Evolutionary conservation across 2,888 invertebrate genomes (phyloP).

Genomic region (Clanis bilineata): DNA sequence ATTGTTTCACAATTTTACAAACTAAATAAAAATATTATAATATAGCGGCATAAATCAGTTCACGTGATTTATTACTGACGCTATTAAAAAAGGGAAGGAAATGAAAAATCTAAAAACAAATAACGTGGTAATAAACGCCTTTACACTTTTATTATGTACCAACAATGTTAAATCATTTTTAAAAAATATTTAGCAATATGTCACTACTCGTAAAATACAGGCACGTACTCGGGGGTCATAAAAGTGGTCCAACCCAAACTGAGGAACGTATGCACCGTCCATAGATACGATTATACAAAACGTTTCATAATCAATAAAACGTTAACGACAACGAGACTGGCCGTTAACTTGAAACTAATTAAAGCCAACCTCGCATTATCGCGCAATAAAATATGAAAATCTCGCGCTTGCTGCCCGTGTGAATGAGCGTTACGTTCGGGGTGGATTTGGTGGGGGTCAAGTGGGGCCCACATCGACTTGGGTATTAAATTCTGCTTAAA

Average conservation of each 20-base stretch:
- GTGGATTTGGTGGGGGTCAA: background rate
- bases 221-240: background rate
- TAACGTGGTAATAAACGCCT: background rate
- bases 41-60: too few species aligned
- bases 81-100: background rate
- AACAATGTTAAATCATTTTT: background rate
- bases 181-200: background rate
- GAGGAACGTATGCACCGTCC: background rate
- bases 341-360: constrained; percentile 56
- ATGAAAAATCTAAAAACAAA: background rate
- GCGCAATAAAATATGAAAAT: constrained; percentile 56
- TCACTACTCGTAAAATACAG: constrained; percentile 5
- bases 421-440: constrained; percentile 17
- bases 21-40: too few species aligned
- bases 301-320: constrained; percentile 50
- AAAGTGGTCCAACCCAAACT: background rate
- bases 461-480: background rate
- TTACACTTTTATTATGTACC: background rate
- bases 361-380: constrained; percentile 53
- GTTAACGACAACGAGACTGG: constrained; percentile 47
- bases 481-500: background rate
- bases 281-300: constrained; percentile 29
- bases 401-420: constrained; percentile 39
- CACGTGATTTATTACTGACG: background rate
- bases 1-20: too few species aligned